Percentiles rank a stretch among this genome's conserved stretches.
These are phyloP conservation scores for Leptinotarsa defecta DNA, from an alignment of 1,140 invertebrate species.

Conservation along the genomic window DNA sequence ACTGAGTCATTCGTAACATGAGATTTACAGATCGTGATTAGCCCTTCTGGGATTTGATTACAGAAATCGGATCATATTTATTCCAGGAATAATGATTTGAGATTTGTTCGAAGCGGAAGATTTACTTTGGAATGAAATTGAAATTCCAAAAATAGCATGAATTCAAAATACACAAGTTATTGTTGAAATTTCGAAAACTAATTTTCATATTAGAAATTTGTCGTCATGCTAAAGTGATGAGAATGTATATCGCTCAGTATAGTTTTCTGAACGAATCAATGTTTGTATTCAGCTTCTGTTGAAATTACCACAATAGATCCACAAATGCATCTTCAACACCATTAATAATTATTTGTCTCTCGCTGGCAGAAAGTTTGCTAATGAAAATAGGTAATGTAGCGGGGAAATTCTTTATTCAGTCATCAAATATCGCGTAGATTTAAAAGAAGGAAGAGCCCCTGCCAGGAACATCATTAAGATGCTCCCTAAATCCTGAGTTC, in stretches of 20 bases:
- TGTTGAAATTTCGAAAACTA: too few relatives aligned
- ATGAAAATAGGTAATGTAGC: conserved; percentile 26
- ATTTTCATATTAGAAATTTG: too few relatives aligned
- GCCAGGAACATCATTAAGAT: background rate
- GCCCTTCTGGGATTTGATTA: conserved; percentile 6
- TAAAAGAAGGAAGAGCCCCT: conserved; percentile 11
- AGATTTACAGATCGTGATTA: conserved; percentile 11
- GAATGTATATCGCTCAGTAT: too few relatives aligned
- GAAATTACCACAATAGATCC: too few relatives aligned
- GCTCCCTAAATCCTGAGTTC: conserved; percentile 4
- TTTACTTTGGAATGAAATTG: too few relatives aligned
- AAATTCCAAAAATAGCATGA: too few relatives aligned
- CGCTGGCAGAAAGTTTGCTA: conserved; percentile 19
- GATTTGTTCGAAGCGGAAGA: too few relatives aligned
- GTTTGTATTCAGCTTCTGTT: too few relatives aligned
- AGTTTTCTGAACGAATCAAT: too few relatives aligned
- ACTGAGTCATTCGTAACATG: conserved; percentile 9
- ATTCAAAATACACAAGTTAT: too few relatives aligned
- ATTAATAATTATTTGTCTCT: conserved; percentile 17
- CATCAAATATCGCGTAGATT: conserved; percentile 16
- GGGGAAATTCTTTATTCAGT: conserved; percentile 4
- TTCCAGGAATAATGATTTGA: background rate
- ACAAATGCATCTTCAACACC: background rate
- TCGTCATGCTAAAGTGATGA: too few relatives aligned
- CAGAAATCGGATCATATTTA: conserved; percentile 6